Evolutionary conservation across 2,113 vertebrate genomes (phyloP).

Genomic region (Hypanus sabinus): DNA sequence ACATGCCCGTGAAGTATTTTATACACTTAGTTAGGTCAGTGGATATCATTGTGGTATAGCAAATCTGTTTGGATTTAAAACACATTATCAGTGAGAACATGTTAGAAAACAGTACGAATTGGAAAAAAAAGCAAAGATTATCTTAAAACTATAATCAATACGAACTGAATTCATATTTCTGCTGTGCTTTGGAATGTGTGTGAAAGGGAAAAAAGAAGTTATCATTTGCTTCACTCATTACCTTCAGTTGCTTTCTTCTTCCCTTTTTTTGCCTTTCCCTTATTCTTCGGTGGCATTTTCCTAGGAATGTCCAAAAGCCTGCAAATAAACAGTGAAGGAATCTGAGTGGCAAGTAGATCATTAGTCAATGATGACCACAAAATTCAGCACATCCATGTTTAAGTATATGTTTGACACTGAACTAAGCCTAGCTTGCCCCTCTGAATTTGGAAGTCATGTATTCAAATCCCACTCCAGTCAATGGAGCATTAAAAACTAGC

Average conservation of each 20-base stretch:
- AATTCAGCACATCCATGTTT: not conserved
- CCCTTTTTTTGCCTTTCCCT: slow-evolving; percentile 45
- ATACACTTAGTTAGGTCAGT: no score
- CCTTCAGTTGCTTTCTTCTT: slow-evolving; percentile 45
- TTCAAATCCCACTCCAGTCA: not conserved
- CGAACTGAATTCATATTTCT: no score
- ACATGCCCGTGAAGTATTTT: no score
- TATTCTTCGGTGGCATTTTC: slow-evolving; percentile 58
- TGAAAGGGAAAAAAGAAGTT: not conserved
- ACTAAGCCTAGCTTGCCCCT: not conserved
- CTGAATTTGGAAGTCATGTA: not conserved
- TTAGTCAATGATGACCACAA: not conserved
- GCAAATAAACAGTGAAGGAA: not conserved
- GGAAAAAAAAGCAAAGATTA: no score
- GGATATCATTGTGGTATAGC: no score
- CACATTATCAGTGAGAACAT: no score
- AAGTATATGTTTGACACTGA: not conserved
- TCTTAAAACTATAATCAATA: no score
- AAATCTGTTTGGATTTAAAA: no score
- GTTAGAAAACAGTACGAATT: no score
- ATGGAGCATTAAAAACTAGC: not conserved
- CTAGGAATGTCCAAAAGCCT: not conserved
- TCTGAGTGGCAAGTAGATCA: not conserved
- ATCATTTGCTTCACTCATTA: not conserved
- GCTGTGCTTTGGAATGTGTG: not conserved